These are phyloP conservation scores for Cheilosia pagana DNA, from an alignment of 2,888 invertebrate species.

Conservation along the genomic window DNA sequence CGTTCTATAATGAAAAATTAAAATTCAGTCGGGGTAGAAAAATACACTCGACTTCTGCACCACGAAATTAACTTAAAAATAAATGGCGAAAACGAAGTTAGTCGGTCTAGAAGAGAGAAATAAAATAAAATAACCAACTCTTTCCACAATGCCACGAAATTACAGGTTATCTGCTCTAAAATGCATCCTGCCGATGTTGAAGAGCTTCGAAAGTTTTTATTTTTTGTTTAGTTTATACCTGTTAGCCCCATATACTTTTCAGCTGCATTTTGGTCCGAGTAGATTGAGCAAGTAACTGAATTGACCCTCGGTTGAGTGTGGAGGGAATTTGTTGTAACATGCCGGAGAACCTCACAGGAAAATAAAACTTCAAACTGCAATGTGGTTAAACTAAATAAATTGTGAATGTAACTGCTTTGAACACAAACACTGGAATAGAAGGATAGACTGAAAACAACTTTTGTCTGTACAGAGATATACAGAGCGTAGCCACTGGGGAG, in stretches of 20 bases:
- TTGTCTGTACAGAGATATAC: too few species aligned
- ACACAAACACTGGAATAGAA: background rate
- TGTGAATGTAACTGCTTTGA: conserved; percentile 48
- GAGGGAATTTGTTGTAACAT: conserved; percentile 23
- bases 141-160: conserved; percentile 55
- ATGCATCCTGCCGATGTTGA: conserved; percentile 59
- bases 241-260: conserved; percentile 16
- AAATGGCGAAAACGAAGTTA: conserved; percentile 60
- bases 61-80: conserved; percentile 64
- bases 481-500: background rate
- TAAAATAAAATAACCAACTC: conserved; percentile 39
- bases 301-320: conserved; percentile 34
- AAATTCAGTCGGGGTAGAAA: conserved; percentile 58
- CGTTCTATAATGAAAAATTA: conserved; percentile 60
- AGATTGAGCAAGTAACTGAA: conserved; percentile 32
- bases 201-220: conserved; percentile 36
- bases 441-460: background rate
- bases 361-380: conserved; percentile 65
- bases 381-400: conserved; percentile 64
- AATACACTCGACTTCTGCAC: conserved; percentile 44
- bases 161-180: conserved; percentile 64
- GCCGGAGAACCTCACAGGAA: conserved; percentile 38
- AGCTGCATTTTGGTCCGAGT: conserved; percentile 20
- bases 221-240: conserved; percentile 30
- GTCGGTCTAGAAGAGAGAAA: conserved; percentile 20